phyloP scores from a whole-genome alignment of 2,797 vertebrate species.

The Clarias pachynema region DNA sequence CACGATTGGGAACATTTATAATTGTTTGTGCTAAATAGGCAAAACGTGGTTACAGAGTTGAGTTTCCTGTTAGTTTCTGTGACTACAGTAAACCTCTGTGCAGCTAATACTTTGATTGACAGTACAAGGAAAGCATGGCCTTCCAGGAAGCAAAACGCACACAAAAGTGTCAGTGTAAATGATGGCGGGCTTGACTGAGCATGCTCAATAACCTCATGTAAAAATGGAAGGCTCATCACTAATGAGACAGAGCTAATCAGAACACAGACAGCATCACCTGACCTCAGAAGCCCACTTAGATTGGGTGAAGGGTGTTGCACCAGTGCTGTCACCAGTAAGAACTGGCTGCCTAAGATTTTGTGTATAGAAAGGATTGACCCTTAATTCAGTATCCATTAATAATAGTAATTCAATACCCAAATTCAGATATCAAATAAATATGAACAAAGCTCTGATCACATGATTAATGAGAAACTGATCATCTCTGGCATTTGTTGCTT shows the following conservation, averaged over 20 bases:
- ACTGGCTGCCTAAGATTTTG: neutral
- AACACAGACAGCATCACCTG: slow-evolving; percentile 60
- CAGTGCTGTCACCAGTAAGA: neutral
- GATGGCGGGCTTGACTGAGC: neutral
- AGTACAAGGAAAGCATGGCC: neutral
- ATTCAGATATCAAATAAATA: slow-evolving; percentile 21
- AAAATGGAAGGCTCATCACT: neutral
- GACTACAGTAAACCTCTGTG: neutral
- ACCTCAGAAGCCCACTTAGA: slow-evolving; percentile 60
- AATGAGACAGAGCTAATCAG: neutral
- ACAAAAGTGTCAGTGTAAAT: slow-evolving; percentile 2
- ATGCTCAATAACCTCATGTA: neutral
- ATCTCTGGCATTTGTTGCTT: slow-evolving; percentile 25
- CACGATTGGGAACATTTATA: neutral
- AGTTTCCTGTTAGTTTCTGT: neutral
- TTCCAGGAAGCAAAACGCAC: neutral
- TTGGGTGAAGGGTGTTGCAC: slow-evolving; percentile 56
- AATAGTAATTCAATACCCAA: slow-evolving; percentile 49
- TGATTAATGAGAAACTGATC: slow-evolving; percentile 18
- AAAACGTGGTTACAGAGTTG: neutral
- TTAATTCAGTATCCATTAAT: slow-evolving; percentile 51
- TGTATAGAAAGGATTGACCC: slow-evolving; percentile 51
- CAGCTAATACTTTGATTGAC: neutral
- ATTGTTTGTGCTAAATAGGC: neutral
- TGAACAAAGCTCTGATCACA: slow-evolving; percentile 29